Conservation (phyloP, 2,113 vertebrate genomes). For the Lagopus muta region DNA sequence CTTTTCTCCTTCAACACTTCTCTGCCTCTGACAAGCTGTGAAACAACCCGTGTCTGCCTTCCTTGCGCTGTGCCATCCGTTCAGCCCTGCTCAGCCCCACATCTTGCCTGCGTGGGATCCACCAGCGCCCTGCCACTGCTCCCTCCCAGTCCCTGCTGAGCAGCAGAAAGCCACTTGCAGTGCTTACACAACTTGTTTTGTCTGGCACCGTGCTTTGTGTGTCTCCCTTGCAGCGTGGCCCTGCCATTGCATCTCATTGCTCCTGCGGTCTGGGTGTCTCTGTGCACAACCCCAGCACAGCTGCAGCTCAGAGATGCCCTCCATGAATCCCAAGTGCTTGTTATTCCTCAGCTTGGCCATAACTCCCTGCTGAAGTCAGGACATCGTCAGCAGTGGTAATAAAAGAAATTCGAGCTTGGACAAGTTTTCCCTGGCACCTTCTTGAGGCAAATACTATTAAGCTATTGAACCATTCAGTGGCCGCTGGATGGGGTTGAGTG, state of each 20-base stretch:
- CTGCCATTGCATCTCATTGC: background rate
- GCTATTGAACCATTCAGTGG: background rate
- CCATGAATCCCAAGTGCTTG: background rate
- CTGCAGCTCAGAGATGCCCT: background rate
- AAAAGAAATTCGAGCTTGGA: constrained; percentile 17
- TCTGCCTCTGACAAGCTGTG: background rate
- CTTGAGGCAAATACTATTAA: constrained; percentile 27
- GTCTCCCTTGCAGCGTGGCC: background rate
- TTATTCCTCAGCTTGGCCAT: background rate
- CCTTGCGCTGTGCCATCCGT: too few relatives aligned
- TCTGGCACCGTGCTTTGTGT: background rate
- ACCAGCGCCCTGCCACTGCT: rapidly evolving
- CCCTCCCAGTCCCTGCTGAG: background rate
- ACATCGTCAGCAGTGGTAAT: background rate
- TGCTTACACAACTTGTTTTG: background rate
- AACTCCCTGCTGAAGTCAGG: background rate
- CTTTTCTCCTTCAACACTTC: background rate
- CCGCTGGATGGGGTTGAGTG: background rate
- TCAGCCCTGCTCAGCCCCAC: background rate
- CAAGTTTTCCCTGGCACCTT: constrained; percentile 29
- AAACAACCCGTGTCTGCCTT: background rate
- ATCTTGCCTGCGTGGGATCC: rapidly evolving
- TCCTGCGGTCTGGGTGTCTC: background rate
- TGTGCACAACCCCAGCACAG: background rate
- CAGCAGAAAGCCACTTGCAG: background rate